Percentiles rank a stretch among this genome's conserved stretches.
Conservation (phyloP, 1,140 invertebrate species). For the Pantala flavescens region DNA sequence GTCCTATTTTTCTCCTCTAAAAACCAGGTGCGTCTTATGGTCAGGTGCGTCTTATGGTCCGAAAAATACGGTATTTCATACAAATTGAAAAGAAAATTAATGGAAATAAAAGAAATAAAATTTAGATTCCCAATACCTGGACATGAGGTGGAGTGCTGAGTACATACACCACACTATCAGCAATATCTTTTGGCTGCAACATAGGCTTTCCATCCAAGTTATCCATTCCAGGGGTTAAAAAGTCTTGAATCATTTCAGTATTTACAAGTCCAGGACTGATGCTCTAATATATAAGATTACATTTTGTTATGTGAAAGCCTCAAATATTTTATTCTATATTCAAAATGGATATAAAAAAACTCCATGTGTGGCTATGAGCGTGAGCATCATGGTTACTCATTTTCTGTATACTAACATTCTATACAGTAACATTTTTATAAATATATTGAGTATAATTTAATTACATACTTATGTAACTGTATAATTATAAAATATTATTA, state of each 20-base stretch:
- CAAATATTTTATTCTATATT: background rate
- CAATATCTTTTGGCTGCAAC: slow-evolving; percentile 13
- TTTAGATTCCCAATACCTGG: background rate
- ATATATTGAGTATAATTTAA: no score
- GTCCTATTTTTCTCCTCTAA: no score
- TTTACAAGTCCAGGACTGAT: slow-evolving; percentile 11
- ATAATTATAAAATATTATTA: no score
- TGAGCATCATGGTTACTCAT: no score
- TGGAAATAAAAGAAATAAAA: background rate
- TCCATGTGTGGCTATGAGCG: no score
- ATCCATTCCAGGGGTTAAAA: background rate
- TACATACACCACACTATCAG: slow-evolving; percentile 12
- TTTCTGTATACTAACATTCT: no score
- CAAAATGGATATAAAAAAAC: background rate
- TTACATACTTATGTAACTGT: no score
- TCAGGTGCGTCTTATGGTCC: no score
- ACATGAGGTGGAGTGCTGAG: slow-evolving; percentile 13
- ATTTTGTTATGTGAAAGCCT: background rate
- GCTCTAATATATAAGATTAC: background rate
- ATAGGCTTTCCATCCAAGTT: background rate
- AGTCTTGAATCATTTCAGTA: background rate
- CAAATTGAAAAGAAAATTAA: no score
- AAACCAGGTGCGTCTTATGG: no score
- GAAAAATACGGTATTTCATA: no score
- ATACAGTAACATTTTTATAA: no score